Evolutionary conservation across 2,113 vertebrate species (phyloP), one percentile per base, ranked within the genome.

Genomic region (Calonectris borealis): DNA sequence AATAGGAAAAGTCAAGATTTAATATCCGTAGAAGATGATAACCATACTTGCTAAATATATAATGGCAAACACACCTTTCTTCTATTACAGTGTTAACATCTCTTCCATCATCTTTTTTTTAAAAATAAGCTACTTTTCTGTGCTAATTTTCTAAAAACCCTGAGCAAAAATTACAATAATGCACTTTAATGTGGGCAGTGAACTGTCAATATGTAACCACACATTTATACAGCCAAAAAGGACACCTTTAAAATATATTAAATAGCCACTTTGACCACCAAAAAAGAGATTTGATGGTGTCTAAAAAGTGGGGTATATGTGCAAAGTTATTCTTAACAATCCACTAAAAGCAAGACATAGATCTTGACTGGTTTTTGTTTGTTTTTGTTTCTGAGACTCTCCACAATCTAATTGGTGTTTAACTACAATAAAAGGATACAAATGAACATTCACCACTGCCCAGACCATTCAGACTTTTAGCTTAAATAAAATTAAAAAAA

Each of bases 91-190:
- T 98, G 98, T 98, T 98, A 98, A 98, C 98, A 97, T 98, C 97
- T 98, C 98, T 98, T 97, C 98, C 98, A 52, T 98, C 97, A 96
- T 98, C 97, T 98, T 98, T 97, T 97, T 97, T 98, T 98, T 86
- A 98, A 98, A 98, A 98, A 98, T 98, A 98, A 98, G 98, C 98
- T 98, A 98, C 98, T 97, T 98, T 98, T 98, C 98, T 98, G 98
- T 98, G 98, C 98, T 98, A 99, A 98, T 98, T 98, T 98, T 98
- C 98, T 98, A 98, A 99, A 98, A 99, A 99, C 99, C 99, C 99
- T 99, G 99, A 99, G 99, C 99, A 99, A 99, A 98, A 99, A 98
- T 98, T 98, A 98, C 99, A 98, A 99, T 99, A 99, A 99, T 99
- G 99, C 99, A 99, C 99, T 99, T 99, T 98, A 99, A 98, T 98